phyloP scores from a whole-genome alignment of 2,113 vertebrate species.

The Lepus americanus region DNA sequence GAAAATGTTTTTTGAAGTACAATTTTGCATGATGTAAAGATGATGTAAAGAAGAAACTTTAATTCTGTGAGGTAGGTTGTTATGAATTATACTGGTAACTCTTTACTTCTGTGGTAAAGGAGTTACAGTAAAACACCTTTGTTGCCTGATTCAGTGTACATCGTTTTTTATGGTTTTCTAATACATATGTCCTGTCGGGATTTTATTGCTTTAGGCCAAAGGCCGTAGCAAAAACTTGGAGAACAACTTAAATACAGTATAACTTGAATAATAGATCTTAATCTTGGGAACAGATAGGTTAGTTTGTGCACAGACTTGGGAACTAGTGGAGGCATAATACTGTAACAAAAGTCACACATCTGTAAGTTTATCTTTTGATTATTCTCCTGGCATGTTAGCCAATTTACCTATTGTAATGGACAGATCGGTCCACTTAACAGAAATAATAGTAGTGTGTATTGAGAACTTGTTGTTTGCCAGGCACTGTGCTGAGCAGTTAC shows the following conservation, averaged over 20 bases:
- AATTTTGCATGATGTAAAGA: slow-evolving; percentile 31
- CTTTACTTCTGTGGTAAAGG: neutral
- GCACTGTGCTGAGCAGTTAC: neutral
- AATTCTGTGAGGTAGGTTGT: neutral
- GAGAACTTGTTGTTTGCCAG: neutral
- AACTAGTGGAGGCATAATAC: neutral
- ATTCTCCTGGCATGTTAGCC: neutral
- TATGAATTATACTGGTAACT: slow-evolving; percentile 22
- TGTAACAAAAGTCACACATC: neutral
- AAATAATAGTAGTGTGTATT: neutral
- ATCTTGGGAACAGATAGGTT: neutral
- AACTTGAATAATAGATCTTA: neutral
- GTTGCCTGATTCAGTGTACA: neutral
- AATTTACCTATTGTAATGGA: slow-evolving; percentile 1
- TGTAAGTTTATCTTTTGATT: neutral
- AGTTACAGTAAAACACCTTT: neutral
- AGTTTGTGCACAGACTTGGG: neutral
- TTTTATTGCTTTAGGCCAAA: slow-evolving; percentile 34
- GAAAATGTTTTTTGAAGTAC: neutral
- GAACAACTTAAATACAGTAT: neutral
- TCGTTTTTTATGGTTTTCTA: slow-evolving; percentile 61
- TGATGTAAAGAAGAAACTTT: neutral
- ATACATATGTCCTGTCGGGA: neutral
- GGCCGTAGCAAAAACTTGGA: slow-evolving; percentile 12
- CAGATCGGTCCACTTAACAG: neutral